Base-by-base conservation (phyloP, 2,888 invertebrate species). In the Strigamia transsilvanica region DNA sequence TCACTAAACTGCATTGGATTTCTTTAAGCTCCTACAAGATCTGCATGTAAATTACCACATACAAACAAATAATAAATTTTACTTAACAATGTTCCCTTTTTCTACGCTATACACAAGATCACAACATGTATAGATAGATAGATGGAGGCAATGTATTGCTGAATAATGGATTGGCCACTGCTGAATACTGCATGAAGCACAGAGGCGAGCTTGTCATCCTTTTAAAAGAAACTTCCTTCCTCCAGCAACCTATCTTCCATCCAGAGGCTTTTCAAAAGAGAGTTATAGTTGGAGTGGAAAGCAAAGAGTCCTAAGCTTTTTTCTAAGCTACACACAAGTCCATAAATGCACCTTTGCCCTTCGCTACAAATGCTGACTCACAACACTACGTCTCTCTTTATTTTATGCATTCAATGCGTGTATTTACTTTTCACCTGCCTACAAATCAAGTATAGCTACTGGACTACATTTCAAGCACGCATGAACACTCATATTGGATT, bases 161-260 rank as follows among this genome's bases (percentile, higher is more conserved):
- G 56, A 56, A 56, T 56, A 56, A 56, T 56, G 56, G 56, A 56
- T 56, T 56, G 56, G 56, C 56, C 56, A 56, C 56, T 56, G 18
- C 56, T 56, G 56, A 56, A 56, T 56, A 56, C 18, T 56, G 56
- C 56, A 56, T 56, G 56, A 56, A 56, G 56, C 56, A 18, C 56
- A 18, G 18, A 56, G 56, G 56, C 56, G 56, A 56, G 56, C 56
- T 56, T 56, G 56, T 56, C 56, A 56, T 56, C 56, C 56, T 56
- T 56, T 56, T 56, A 56, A 56, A 56, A 56, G 56, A 56, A 56
- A 56, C 56, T 56, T 56, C 56, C 56, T 56, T 56, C 56, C 56
- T 56, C 56, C 21, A 56, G 56, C 56, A 56, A 56, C 56, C 56
- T 56, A 56, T 56, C 56, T 56, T 56, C 15, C 56, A 56, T 56